Evolutionary conservation across 2,888 invertebrate genomes (phyloP).

Genomic region (Acanthosepion pharaonis): DNA sequence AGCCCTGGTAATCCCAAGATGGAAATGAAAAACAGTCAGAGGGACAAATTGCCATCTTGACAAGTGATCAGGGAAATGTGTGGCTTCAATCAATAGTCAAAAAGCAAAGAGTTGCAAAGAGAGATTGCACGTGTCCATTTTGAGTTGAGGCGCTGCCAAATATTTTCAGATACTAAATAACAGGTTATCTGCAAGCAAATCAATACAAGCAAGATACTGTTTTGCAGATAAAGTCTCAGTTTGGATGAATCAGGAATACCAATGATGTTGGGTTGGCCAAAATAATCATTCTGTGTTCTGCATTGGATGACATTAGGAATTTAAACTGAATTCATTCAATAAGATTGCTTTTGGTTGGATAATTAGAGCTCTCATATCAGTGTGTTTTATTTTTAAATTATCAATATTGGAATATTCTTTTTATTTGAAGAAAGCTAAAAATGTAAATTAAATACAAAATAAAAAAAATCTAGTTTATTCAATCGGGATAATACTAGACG

Average conservation of each 20-base stretch:
- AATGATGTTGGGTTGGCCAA: not conserved
- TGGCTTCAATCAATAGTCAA: conserved; percentile 14
- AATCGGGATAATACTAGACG: no score
- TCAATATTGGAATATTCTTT: no score
- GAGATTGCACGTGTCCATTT: conserved; percentile 9
- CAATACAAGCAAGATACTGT: not conserved
- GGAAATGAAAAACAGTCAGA: not conserved
- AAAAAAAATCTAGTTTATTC: no score
- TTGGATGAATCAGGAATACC: not conserved
- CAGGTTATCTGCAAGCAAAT: not conserved
- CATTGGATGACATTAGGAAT: no score
- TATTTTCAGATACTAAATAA: conserved; percentile 18
- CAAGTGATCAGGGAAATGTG: not conserved
- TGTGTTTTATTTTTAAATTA: no score
- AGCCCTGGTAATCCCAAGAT: not conserved
- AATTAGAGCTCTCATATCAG: no score
- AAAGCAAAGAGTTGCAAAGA: not conserved
- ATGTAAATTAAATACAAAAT: no score
- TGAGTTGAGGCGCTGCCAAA: not conserved
- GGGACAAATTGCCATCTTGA: conserved; percentile 13
- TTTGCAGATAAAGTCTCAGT: not conserved
- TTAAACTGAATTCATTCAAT: no score
- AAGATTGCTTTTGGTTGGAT: no score
- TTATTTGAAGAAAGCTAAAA: no score
- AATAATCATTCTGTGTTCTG: no score